Percentiles rank a stretch among this genome's conserved stretches.
Conservation (phyloP, 2,888 invertebrate genomes). For the Actias luna region DNA sequence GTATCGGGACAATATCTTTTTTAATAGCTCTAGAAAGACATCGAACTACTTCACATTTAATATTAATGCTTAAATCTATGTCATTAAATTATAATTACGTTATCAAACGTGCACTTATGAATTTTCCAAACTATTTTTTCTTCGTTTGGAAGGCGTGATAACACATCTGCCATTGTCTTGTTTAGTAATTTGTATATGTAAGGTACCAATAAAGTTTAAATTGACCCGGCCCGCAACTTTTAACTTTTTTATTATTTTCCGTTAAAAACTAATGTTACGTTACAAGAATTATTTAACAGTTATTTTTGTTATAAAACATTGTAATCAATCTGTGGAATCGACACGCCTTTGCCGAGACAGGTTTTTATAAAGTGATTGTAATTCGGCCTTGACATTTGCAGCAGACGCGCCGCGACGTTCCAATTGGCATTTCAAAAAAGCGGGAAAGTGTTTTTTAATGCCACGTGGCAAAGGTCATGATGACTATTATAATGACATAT, state of each 20-base stretch:
- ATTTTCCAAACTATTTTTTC: no score
- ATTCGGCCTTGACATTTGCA: constrained; percentile 42
- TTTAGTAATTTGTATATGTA: no score
- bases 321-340: background rate
- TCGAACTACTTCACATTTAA: no score
- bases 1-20: no score
- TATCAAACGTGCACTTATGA: no score
- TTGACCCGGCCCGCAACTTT: no score
- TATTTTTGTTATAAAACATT: background rate
- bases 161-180: no score
- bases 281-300: constrained; percentile 1
- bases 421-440: constrained; percentile 32
- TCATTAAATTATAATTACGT: no score
- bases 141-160: no score
- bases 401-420: constrained; percentile 22
- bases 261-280: background rate
- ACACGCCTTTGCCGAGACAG: constrained; percentile 6
- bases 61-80: no score
- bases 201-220: no score
- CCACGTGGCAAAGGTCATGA: constrained; percentile 19
- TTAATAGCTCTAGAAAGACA: no score
- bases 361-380: constrained; percentile 26
- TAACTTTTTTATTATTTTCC: background rate
- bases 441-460: constrained; percentile 30
- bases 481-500: background rate